A percentile compares a stretch with the other conserved stretches of the same genome.
Conservation (phyloP, 1,140 invertebrate species). For the Cydia amplana region DNA sequence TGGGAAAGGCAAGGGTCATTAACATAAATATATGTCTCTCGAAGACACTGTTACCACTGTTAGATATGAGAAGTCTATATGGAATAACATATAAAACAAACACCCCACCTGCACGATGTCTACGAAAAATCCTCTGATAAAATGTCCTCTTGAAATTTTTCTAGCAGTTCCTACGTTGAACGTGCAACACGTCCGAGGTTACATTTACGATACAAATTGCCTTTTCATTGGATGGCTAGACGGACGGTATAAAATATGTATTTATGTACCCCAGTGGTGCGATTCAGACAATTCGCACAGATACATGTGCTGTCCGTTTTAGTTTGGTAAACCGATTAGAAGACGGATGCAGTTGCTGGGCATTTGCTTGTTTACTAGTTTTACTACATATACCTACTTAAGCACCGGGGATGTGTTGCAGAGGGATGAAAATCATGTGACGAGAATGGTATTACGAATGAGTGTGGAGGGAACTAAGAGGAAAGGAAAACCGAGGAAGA, state of each 20-base stretch:
- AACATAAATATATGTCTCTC: no score
- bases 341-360: neutral
- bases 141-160: neutral
- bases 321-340: neutral
- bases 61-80: neutral
- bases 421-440: no score
- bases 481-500: no score
- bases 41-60: no score
- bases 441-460: no score
- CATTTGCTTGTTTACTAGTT: no score
- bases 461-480: no score
- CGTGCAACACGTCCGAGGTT: slow-evolving; percentile 14
- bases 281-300: neutral
- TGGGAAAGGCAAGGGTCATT: no score
- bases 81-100: neutral
- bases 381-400: no score
- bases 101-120: neutral
- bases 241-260: slow-evolving; percentile 4
- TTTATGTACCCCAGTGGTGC: slow-evolving; percentile 13
- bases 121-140: neutral
- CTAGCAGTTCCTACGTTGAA: neutral
- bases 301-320: neutral
- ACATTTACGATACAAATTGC: slow-evolving; percentile 4
- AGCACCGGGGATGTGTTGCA: no score
- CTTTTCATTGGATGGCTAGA: slow-evolving; percentile 3